Conservation (phyloP, 2,113 vertebrate species). For the Orientallactaga bullata region DNA sequence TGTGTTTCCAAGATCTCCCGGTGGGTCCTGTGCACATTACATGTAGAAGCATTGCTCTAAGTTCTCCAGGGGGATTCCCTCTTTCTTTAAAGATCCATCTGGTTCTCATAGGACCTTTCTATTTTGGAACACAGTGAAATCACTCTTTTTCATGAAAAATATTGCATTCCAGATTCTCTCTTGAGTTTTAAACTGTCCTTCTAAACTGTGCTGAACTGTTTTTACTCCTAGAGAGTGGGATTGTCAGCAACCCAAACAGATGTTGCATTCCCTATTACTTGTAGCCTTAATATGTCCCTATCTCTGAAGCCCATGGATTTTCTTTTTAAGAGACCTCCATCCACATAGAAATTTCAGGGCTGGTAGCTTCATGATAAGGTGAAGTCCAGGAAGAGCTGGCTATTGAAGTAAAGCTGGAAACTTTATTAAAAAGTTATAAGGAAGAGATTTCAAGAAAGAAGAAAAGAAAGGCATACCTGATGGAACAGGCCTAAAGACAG, state of each 20-base stretch:
- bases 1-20: not conserved
- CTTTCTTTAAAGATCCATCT: not conserved
- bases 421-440: no score
- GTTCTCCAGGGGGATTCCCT: not conserved
- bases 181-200: not conserved
- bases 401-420: no score
- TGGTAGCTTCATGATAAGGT: no score
- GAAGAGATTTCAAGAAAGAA: no score
- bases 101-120: not conserved
- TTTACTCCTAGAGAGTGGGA: not conserved
- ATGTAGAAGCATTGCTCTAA: not conserved
- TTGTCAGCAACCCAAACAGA: not conserved
- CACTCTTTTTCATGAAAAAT: not conserved
- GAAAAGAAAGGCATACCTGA: no score
- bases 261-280: no score
- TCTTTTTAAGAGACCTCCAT: no score
- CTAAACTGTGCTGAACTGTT: not conserved
- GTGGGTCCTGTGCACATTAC: not conserved
- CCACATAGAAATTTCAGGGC: no score
- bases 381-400: no score
- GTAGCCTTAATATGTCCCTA: no score
- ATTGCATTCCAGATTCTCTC: not conserved
- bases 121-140: not conserved
- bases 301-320: no score
- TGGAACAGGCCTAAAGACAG: no score